Evolutionary conservation across 2,888 invertebrate species (phyloP), one percentile per base, ranked within the genome.

Genomic region (Aquatica leii): DNA sequence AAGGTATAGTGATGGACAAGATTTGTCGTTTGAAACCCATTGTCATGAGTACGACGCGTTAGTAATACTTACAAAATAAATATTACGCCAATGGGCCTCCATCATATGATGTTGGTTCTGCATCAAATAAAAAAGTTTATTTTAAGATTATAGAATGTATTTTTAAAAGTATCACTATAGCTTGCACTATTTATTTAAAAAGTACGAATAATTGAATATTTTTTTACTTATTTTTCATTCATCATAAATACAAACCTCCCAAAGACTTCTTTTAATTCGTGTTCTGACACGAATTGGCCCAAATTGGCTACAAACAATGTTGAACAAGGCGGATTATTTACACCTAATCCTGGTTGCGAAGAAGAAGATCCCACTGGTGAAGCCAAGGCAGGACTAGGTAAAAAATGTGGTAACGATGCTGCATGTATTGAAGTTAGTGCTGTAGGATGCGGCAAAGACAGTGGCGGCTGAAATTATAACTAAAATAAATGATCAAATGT

Each of bases 231-330:
- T 48, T 15, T n/a, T 48, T 18, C 12, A 8, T 50, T 50, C 24
- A 24, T n/a, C 18, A 34, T n/a, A 46, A 21, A 50, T 55, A 66
- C 66, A 84, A 84, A 97, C 97, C 96, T 97, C 89, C 93, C 93
- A 86, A 98, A 97, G 81, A 98, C 93, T 84, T 97, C 97, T 87
- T 97, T 97, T 75, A 98, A 90, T 84, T 98, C 98, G 81, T 98
- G 97, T 84, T 98, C 98, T 73, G 95, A 96, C 78, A 97, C 97
- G 83, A 95, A 96, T 84, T 95, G 95, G 74, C 98, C 97, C 80
- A 98, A 88, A 85, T 98, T 98, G 79, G 98, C 98, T 80, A 98
- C 97, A 86, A 98, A 98, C 73, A 98, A 90, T 73, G 98, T 98
- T 77, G 96, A 96, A 87, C 97, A 97, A 75, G 97, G 97, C 74